Evolutionary conservation across 1,140 invertebrate species (phyloP), one percentile per base, ranked within the genome.

Genomic region (Micrasema longulum): DNA sequence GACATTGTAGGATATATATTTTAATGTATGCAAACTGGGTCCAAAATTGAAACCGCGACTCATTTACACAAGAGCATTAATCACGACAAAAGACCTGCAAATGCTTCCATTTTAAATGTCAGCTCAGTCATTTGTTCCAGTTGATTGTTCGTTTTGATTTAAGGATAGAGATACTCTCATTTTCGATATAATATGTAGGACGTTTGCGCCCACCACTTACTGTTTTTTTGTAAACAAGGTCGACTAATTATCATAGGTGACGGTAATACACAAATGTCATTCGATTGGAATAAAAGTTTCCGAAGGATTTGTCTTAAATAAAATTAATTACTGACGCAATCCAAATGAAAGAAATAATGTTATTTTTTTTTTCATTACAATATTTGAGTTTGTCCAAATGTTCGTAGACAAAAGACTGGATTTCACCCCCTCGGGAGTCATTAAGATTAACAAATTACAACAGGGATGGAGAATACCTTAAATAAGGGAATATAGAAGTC

Each of bases 81-180:
- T 63, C 57, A 63, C 22, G 38, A 31, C 2, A 62, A 43, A 43
- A 41, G 10, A 62, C n/a, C 22, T 55, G 16, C 57, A 63, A 63
- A 63, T 63, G 18, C 9, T 23, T 45, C 11, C 57, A 23, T 23
- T 63, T 43, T 63, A 63, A 63, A 63, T 63, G 57, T 63, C 57
- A 63, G 45, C 45, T 63, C 53, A 18, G 45, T 63, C 16, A 63
- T 63, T 63, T 43, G 57, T 63, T 23, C 57, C 2, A 12, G 57
- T 63, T 38, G 41, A 18, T 23, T 23, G 57, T 43, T 63, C 18
- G 36, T 63, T 22, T 45, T 43, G 57, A 63, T 63, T 45, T 41
- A 23, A 57, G 48, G 53, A 57, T 57, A 38, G 20, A 16, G 31
- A 35, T 36, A 38, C 31, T 57, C 20, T 57, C 26, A 14, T 5